Base-by-base conservation (phyloP, 2,888 invertebrate species). In the Epiblema foenella region DNA sequence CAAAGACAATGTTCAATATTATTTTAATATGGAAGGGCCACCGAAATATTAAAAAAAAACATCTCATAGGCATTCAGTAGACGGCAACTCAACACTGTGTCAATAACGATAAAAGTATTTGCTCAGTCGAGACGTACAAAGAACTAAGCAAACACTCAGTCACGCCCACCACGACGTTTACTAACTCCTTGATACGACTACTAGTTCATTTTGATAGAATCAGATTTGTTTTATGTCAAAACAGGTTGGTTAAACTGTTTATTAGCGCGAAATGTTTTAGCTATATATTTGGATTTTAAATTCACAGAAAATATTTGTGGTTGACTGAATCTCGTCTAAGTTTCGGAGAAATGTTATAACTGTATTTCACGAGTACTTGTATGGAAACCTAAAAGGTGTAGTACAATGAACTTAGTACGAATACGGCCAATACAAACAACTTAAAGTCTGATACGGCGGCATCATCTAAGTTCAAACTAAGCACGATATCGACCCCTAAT, bases 51-150 rank as follows among this genome's bases (percentile, higher is more conserved):
- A 78, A 79, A 83, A 84, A 83, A 83, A 85, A 85, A 83, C 79
- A 85, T 81, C 85, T 84, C 81, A 83, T 83, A 82, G 79, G 79
- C 81, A 82, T 86, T 86, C 84, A 81, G 89, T 87, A 86, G 87
- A 87, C 83, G 84, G 89, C 83, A 87, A 90, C 88, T 85, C 83
- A 83, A 90, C 85, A 88, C 89, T 89, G 84, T 85, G 89, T 91
- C 87, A 92, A 93, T 87, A 91, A 81, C 83, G 90, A 89, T 91
- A 90, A 91, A 92, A 91, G 91, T 93, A 88, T 92, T 93, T 93
- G 86, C 86, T 83, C 82, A 85, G 85, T 85, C 82, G 84, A 88
- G 86, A 83, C 86, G 84, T 88, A 91, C 90, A 91, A 91, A 90
- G 91, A 90, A 89, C 88, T 84, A 78, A 78, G 89, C 81, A 90